Percentiles rank a stretch among this genome's conserved stretches.
Conservation (phyloP, 1,140 invertebrate species). For the Streblospio benedicti region DNA sequence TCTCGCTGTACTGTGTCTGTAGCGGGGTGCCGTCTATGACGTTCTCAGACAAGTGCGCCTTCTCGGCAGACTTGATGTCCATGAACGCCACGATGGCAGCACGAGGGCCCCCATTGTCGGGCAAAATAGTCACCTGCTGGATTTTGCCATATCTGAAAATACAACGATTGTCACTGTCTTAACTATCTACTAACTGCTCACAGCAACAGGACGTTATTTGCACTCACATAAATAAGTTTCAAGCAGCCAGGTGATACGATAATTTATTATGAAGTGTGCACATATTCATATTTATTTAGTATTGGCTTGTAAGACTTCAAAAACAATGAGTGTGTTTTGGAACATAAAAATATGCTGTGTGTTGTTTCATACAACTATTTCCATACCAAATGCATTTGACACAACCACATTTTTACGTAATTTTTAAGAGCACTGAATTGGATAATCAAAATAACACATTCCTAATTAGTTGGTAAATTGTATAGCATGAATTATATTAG, state of each 20-base stretch:
- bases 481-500: too few species aligned
- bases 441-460: too few species aligned
- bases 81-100: constrained; percentile 87
- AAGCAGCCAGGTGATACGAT: not conserved
- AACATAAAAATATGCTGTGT: too few species aligned
- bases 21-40: constrained; percentile 72
- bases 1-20: constrained; percentile 89
- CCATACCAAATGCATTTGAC: too few species aligned
- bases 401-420: too few species aligned
- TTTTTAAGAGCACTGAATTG: too few species aligned
- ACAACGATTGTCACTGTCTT: constrained; percentile 21
- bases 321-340: not conserved
- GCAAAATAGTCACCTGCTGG: constrained; percentile 85
- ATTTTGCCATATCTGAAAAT: constrained; percentile 84
- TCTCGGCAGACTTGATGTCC: constrained; percentile 90
- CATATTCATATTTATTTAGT: not conserved
- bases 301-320: not conserved
- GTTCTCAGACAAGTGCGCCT: constrained; percentile 81
- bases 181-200: not conserved
- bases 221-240: not conserved
- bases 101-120: constrained; percentile 56
- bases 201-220: not conserved
- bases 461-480: too few species aligned
- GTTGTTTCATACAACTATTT: too few species aligned
- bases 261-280: not conserved